Evolutionary conservation across 2,888 invertebrate species (phyloP).

Genomic region (Acheta domesticus): DNA sequence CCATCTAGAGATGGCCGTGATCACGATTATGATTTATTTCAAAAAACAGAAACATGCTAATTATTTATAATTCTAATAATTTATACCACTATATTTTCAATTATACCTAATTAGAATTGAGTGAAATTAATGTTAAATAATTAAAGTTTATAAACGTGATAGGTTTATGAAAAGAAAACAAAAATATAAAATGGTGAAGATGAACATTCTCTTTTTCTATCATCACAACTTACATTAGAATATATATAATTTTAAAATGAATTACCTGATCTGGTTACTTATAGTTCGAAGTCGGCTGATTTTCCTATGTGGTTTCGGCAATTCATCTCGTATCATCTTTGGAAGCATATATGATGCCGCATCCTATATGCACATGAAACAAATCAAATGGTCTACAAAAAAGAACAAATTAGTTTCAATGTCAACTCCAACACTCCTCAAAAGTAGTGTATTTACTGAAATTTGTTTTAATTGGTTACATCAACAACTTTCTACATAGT

Average conservation of each 20-base stretch:
- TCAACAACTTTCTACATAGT: not conserved
- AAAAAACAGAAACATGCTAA: too few relatives aligned
- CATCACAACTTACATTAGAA: not conserved
- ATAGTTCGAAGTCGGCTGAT: conserved; percentile 67
- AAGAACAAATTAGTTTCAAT: conserved; percentile 20
- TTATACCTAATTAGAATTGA: too few relatives aligned
- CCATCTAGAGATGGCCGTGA: too few relatives aligned
- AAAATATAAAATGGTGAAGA: not conserved
- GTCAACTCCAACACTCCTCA: too few relatives aligned
- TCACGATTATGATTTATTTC: too few relatives aligned
- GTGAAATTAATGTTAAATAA: too few relatives aligned
- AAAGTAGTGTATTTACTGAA: not conserved
- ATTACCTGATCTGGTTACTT: conserved; percentile 72
- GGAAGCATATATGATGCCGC: conserved; percentile 60
- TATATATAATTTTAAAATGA: conserved; percentile 18
- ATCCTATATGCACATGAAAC: conserved; percentile 49
- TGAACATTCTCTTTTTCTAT: not conserved
- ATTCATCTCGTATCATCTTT: conserved; percentile 49
- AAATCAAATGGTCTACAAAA: not conserved
- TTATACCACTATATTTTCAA: too few relatives aligned
- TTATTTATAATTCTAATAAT: too few relatives aligned
- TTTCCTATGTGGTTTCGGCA: conserved; percentile 50
- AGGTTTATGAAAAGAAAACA: not conserved
- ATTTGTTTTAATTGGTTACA: not conserved
- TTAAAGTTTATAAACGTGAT: too few relatives aligned